phyloP scores from a whole-genome alignment of 2,797 vertebrate species.

The Sebastes trivittatus region DNA sequence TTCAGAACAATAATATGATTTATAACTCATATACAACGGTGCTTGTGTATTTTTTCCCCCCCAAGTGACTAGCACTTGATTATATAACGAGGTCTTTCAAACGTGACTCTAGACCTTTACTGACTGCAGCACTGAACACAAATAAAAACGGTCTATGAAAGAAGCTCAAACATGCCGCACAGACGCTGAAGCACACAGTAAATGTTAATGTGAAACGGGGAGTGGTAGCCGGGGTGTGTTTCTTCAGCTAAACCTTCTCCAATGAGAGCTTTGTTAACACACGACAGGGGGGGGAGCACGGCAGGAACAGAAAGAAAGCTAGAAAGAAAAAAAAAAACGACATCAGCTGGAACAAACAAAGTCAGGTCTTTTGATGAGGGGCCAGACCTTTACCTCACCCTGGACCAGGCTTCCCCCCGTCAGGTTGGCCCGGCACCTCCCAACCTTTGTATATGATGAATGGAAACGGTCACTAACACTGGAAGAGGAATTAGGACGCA shows the following conservation, averaged over 20 bases:
- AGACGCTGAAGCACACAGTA: conserved; percentile 9
- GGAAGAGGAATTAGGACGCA: not conserved
- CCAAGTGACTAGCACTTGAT: conserved; percentile 12
- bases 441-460: conserved; percentile 40
- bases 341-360: conserved; percentile 28
- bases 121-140: conserved; percentile 27
- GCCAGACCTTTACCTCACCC: conserved; percentile 55
- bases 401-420: conserved; percentile 29
- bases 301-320: not conserved
- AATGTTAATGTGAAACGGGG: conserved; percentile 48
- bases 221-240: conserved; percentile 43
- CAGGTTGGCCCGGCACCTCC: conserved; percentile 9
- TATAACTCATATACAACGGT: conserved; percentile 9
- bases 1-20: conserved; percentile 7
- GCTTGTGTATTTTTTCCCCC: conserved; percentile 22
- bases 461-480: conserved; percentile 35
- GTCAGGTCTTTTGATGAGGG: conserved; percentile 35
- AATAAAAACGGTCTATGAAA: conserved; percentile 5
- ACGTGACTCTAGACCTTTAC: conserved; percentile 6
- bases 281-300: not conserved
- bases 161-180: conserved; percentile 29
- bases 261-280: conserved; percentile 56
- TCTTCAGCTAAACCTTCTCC: conserved; percentile 21
- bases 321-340: not conserved
- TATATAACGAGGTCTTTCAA: conserved; percentile 47